Conservation (phyloP, 2,888 invertebrate genomes). For the Euplexia lucipara region DNA sequence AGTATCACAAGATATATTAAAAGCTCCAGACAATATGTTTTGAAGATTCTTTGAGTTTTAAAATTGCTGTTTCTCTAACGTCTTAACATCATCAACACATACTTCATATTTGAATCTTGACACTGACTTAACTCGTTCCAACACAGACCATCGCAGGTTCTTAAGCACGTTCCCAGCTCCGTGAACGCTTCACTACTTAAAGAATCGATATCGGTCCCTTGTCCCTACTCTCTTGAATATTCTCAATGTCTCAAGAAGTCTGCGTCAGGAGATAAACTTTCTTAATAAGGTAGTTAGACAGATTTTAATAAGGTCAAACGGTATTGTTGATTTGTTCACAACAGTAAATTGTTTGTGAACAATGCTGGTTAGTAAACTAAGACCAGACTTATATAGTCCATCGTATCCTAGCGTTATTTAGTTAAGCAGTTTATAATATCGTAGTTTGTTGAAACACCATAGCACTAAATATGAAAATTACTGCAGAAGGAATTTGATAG, state of each 20-base stretch:
- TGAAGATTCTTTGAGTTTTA: slow-evolving; percentile 21
- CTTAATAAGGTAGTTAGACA: slow-evolving; percentile 48
- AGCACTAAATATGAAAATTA: background rate
- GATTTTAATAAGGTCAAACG: slow-evolving; percentile 59
- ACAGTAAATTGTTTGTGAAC: slow-evolving; percentile 34
- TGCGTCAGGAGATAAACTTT: slow-evolving; percentile 63
- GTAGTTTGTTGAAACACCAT: slow-evolving; percentile 1
- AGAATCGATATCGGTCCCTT: slow-evolving; percentile 65
- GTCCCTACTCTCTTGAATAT: slow-evolving; percentile 60
- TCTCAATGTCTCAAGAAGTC: slow-evolving; percentile 60
- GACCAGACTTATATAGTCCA: background rate
- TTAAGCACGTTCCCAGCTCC: slow-evolving; percentile 76
- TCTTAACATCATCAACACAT: slow-evolving; percentile 44
- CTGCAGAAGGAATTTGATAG: background rate
- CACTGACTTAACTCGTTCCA: slow-evolving; percentile 67
- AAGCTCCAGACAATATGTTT: slow-evolving; percentile 11
- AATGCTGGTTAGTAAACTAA: slow-evolving; percentile 17
- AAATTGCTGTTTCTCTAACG: slow-evolving; percentile 19
- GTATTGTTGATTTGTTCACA: slow-evolving; percentile 46
- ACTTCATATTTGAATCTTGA: slow-evolving; percentile 61
- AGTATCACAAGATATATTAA: slow-evolving; percentile 35
- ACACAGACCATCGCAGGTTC: slow-evolving; percentile 58
- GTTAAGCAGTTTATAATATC: background rate
- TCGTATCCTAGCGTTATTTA: too few relatives aligned
- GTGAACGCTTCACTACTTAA: slow-evolving; percentile 60